phyloP scores from a whole-genome alignment of 2,888 invertebrate genomes.

The Microctonus hyperodae region DNA sequence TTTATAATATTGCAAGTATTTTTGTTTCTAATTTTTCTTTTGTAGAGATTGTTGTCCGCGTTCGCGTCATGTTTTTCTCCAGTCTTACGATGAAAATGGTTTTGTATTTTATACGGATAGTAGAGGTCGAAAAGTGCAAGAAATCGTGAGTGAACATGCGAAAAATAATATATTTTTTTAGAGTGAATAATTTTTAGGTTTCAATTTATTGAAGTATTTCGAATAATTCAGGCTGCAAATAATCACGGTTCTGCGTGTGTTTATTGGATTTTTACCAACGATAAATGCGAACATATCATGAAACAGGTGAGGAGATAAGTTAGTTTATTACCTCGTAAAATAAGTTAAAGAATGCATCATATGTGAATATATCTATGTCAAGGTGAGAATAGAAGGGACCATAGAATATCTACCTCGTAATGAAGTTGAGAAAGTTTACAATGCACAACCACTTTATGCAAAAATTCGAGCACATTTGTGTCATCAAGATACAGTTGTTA shows the following conservation, averaged over 20 bases:
- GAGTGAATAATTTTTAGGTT: background rate
- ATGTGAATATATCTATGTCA: conserved; percentile 10
- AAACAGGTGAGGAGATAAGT: conserved; percentile 50
- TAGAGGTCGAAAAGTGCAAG: conserved; percentile 61
- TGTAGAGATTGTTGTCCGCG: conserved; percentile 61
- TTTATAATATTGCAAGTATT: no score
- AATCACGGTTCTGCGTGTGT: conserved; percentile 63
- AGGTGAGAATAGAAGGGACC: conserved; percentile 64
- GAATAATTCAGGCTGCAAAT: conserved; percentile 62
- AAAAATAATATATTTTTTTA: background rate
- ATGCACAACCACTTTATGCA: conserved; percentile 62
- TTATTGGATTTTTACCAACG: conserved; percentile 60
- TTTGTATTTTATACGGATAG: conserved; percentile 64
- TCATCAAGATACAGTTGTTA: conserved; percentile 60
- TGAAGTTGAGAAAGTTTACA: conserved; percentile 59
- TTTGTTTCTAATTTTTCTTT: no score
- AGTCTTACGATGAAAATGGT: conserved; percentile 62
- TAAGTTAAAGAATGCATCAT: background rate
- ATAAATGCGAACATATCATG: conserved; percentile 45
- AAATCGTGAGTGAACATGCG: conserved; percentile 62
- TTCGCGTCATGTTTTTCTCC: conserved; percentile 59
- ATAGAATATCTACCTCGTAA: conserved; percentile 55
- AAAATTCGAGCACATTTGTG: conserved; percentile 65
- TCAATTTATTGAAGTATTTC: conserved; percentile 26
- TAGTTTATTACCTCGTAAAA: conserved; percentile 1